phyloP scores from a whole-genome alignment of 2,113 vertebrate species.

The Sialia sialis region DNA sequence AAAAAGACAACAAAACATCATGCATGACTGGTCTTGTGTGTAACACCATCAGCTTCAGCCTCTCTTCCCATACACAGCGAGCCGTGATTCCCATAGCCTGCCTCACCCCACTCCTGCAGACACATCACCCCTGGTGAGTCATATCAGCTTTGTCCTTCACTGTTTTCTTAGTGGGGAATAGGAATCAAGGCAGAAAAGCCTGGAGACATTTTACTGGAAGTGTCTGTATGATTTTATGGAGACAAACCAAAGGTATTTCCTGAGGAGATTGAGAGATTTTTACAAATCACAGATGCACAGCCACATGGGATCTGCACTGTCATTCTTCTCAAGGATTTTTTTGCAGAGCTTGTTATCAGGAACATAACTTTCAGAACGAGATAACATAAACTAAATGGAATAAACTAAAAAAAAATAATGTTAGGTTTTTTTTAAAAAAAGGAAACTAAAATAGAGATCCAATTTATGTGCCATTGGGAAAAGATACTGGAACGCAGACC shows the following conservation, averaged over 20 bases:
- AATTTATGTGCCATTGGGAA: not conserved
- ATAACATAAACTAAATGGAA: not conserved
- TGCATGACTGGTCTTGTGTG: not conserved
- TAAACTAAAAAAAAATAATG: not conserved
- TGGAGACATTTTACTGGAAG: not conserved
- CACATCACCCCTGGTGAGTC: not conserved
- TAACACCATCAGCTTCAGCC: not conserved
- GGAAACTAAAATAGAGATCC: not conserved
- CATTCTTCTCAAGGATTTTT: not conserved
- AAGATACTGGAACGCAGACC: not conserved
- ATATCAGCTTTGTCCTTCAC: not conserved
- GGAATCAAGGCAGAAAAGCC: not conserved
- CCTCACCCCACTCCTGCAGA: not conserved
- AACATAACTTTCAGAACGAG: not conserved
- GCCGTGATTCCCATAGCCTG: not conserved
- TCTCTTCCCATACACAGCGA: fast-evolving
- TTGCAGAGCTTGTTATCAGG: not conserved
- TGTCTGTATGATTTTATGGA: not conserved
- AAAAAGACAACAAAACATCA: not conserved
- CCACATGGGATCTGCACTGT: not conserved
- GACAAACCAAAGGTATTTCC: not conserved
- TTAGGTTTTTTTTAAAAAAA: too few relatives aligned
- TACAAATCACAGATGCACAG: not conserved
- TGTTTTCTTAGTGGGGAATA: not conserved
- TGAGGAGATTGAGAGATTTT: not conserved